Evolutionary conservation across 92 coral and sea anemone genomes (phyloP).

Genomic region (Micromussa lordhowensis): DNA sequence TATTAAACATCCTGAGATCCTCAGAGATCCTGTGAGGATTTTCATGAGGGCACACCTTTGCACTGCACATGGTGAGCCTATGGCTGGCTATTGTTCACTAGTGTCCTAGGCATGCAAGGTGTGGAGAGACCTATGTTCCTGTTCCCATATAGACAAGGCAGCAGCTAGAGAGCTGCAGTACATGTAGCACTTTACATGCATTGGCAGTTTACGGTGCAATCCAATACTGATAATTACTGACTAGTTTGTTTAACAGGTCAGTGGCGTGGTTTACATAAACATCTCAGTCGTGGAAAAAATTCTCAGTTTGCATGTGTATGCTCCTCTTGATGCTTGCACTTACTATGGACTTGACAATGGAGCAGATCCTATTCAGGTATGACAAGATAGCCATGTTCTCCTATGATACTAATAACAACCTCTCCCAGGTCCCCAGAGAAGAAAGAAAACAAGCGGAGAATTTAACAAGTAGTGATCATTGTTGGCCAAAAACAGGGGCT

Average conservation of each 20-base stretch:
- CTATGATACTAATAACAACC: not conserved
- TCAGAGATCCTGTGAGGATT: too few species aligned
- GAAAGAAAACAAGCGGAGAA: not conserved
- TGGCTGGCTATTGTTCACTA: not conserved
- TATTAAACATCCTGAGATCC: too few species aligned
- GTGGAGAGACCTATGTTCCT: not conserved
- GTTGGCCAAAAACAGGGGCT: too few species aligned
- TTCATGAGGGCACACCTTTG: too few species aligned
- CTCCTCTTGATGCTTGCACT: slow-evolving; percentile 94
- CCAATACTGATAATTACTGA: not conserved
- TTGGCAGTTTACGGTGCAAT: too few species aligned
- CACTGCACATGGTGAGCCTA: too few species aligned
- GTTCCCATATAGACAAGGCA: not conserved
- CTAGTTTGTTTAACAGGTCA: slow-evolving; percentile 68
- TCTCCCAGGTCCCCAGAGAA: not conserved
- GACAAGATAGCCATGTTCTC: not conserved
- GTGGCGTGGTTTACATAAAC: slow-evolving; percentile 85
- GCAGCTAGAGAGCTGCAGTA: not conserved
- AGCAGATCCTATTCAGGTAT: slow-evolving; percentile 94
- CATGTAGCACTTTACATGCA: too few species aligned
- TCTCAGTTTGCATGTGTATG: slow-evolving; percentile 65
- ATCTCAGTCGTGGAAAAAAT: slow-evolving; percentile 73
- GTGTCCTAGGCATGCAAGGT: not conserved
- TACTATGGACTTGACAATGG: slow-evolving; percentile 97
- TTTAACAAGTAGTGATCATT: too few species aligned